Conservation (phyloP, 2,888 invertebrate species). For the Venusia cambrica region DNA sequence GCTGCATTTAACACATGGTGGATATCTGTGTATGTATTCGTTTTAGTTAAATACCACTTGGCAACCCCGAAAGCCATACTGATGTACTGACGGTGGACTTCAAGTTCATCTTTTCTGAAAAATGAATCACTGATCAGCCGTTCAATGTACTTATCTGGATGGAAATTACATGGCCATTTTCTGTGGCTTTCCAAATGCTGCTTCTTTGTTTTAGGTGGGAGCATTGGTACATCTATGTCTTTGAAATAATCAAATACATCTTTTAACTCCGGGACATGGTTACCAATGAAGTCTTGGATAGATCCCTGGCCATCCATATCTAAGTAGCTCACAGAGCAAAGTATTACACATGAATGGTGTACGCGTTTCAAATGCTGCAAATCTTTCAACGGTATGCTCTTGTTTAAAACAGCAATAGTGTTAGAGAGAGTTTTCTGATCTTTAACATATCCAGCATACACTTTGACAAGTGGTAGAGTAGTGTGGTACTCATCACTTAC, state of each 20-base stretch:
- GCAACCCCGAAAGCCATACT: slow-evolving; percentile 79
- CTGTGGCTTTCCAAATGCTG: slow-evolving; percentile 83
- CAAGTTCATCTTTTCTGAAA: slow-evolving; percentile 61
- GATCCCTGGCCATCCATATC: slow-evolving; percentile 47
- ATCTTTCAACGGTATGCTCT: slow-evolving; percentile 80
- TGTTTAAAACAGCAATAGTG: slow-evolving; percentile 81
- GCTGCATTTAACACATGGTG: slow-evolving; percentile 46
- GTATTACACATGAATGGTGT: slow-evolving; percentile 79
- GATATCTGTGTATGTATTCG: slow-evolving; percentile 7
- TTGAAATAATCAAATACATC: slow-evolving; percentile 75
- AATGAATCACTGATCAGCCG: slow-evolving; percentile 81
- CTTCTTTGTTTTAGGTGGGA: slow-evolving; percentile 82
- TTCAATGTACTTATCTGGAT: slow-evolving; percentile 88
- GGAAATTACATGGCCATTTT: slow-evolving; percentile 92
- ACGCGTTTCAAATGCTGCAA: slow-evolving; percentile 89
- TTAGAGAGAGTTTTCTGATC: slow-evolving; percentile 83
- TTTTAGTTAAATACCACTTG: slow-evolving; percentile 41
- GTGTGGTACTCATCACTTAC: slow-evolving; percentile 76
- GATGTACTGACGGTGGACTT: slow-evolving; percentile 81
- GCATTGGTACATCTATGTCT: slow-evolving; percentile 79
- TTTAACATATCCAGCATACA: slow-evolving; percentile 82
- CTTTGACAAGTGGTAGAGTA: slow-evolving; percentile 73
- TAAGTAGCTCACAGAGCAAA: slow-evolving; percentile 62
- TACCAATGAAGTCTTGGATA: slow-evolving; percentile 61
- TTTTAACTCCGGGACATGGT: slow-evolving; percentile 68